Percentiles rank a stretch among this genome's conserved stretches.
These are phyloP conservation scores for Cyclura pinguis DNA, from an alignment of 2,797 vertebrate genomes.

Conservation along the genomic window DNA sequence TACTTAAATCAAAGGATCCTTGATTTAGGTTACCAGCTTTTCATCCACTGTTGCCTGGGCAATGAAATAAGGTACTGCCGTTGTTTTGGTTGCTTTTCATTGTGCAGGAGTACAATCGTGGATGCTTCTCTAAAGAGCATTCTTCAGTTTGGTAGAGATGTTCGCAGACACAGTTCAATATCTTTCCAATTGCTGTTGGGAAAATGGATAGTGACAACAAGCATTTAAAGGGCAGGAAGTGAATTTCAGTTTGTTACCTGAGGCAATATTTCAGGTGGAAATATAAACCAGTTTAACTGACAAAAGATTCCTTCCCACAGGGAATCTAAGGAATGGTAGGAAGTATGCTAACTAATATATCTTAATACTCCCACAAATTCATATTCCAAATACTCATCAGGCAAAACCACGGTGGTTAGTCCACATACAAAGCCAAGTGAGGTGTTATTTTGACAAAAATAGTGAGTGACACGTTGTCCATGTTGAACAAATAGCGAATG, in stretches of 20 bases:
- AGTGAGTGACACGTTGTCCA: no score
- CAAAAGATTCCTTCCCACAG: background rate
- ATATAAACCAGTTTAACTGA: background rate
- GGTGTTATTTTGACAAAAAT: no score
- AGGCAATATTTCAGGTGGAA: background rate
- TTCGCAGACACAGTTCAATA: background rate
- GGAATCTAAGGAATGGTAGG: background rate
- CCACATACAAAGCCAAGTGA: background rate
- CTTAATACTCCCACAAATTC: background rate
- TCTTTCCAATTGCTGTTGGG: background rate
- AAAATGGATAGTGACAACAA: background rate
- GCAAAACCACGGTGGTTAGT: background rate
- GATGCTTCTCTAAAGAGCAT: background rate
- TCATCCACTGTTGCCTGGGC: background rate
- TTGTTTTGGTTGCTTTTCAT: slow-evolving; percentile 12
- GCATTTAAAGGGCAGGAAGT: background rate
- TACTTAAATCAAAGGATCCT: slow-evolving; percentile 21
- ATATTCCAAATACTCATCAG: background rate
- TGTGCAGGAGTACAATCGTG: background rate
- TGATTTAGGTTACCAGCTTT: background rate
- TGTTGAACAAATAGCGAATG: no score
- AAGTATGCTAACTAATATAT: background rate
- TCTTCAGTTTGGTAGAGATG: background rate
- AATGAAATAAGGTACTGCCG: background rate
- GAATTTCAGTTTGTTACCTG: background rate